A percentile compares a stretch with the other conserved stretches of the same genome.
Evolutionary conservation across 2,797 vertebrate genomes (phyloP).

Genomic region (Cossypha heuglini): DNA sequence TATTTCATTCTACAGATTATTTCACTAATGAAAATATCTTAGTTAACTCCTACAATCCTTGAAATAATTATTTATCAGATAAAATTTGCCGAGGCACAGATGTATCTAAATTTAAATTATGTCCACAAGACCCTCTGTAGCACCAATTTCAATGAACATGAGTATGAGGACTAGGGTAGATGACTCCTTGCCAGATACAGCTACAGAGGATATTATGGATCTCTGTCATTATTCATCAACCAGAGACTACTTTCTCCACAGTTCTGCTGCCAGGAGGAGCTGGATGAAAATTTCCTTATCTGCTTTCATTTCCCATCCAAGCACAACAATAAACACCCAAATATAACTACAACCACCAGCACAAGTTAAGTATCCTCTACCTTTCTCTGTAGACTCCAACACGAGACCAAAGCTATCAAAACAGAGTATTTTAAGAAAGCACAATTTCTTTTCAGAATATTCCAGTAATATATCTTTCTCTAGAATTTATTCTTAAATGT

Average conservation of each 20-base stretch:
- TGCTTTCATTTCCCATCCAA: neutral
- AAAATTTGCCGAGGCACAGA: neutral
- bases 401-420: neutral
- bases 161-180: neutral
- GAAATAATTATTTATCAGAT: neutral
- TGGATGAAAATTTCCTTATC: neutral
- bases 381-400: neutral
- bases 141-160: neutral
- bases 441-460: neutral
- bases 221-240: neutral
- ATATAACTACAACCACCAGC: neutral
- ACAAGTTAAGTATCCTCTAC: neutral
- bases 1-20: neutral
- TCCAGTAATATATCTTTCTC: neutral
- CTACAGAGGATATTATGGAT: neutral
- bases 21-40: neutral
- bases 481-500: neutral
- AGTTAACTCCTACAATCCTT: neutral
- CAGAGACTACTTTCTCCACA: neutral
- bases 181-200: rapidly evolving
- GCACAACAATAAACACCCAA: neutral
- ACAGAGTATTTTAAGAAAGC: neutral
- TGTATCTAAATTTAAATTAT: neutral
- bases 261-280: neutral
- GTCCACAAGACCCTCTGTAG: neutral